Conservation (phyloP, 30 jellyfish, hydroid and myxozoan species). For the Pelagia noctiluca region DNA sequence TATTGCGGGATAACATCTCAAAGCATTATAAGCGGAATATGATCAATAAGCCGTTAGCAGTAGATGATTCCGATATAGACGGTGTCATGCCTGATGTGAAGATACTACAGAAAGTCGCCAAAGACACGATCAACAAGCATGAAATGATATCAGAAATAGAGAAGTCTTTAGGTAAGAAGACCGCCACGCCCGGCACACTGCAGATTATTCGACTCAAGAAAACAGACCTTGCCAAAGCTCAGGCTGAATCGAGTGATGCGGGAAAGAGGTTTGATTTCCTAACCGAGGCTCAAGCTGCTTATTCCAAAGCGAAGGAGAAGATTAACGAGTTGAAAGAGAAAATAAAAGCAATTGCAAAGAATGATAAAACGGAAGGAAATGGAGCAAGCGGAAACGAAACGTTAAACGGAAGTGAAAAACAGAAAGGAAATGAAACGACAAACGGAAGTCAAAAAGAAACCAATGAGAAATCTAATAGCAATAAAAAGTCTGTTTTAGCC, state of each 20-base stretch:
- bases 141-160: conserved; percentile 19
- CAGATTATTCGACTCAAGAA: conserved; percentile 45
- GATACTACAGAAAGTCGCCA: conserved; percentile 7
- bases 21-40: conserved; percentile 45
- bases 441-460: conserved; percentile 25
- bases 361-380: background rate
- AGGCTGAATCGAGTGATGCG: background rate
- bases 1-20: conserved; percentile 48
- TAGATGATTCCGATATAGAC: conserved; percentile 62
- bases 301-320: conserved; percentile 58
- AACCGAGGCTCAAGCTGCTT: conserved; percentile 66
- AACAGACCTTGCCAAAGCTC: background rate
- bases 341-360: conserved; percentile 22
- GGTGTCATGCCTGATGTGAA: background rate
- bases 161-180: conserved; percentile 12
- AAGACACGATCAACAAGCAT: conserved; percentile 47
- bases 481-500: conserved; percentile 44
- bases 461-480: conserved; percentile 50
- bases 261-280: conserved; percentile 45
- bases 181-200: conserved; percentile 70
- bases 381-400: background rate
- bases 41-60: conserved; percentile 58
- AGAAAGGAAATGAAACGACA: background rate
- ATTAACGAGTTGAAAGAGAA: conserved; percentile 56
- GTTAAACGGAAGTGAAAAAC: background rate